Evolutionary conservation across 2,888 invertebrate genomes (phyloP).

Genomic region (Tethea ocularis): DNA sequence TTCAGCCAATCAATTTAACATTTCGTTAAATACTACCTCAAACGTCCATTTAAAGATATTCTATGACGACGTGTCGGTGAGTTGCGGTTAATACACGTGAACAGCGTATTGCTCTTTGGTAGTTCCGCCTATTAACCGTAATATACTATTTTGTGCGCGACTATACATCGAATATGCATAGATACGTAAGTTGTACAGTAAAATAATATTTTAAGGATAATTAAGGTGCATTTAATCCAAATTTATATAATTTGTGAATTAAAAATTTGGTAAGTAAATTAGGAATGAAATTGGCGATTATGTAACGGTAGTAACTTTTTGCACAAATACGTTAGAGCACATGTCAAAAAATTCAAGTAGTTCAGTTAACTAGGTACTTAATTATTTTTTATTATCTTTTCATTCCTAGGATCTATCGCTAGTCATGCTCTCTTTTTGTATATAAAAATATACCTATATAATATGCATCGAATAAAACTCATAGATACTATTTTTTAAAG

Average conservation of each 20-base stretch:
- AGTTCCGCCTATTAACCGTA: no score
- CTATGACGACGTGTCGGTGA: constrained; percentile 10
- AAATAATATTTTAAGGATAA: constrained; percentile 64
- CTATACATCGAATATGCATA: constrained; percentile 38
- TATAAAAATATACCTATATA: no score
- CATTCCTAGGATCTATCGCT: constrained; percentile 12
- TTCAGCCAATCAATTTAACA: constrained; percentile 17
- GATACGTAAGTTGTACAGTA: constrained; percentile 76
- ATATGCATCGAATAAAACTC: no score
- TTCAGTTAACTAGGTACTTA: constrained; percentile 12
- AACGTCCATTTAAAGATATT: constrained; percentile 25
- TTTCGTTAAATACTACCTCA: constrained; percentile 20
- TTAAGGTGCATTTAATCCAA: constrained; percentile 30
- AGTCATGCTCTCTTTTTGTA: constrained; percentile 24
- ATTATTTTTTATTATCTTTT: constrained; percentile 15
- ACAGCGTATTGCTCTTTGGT: no score
- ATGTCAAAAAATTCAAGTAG: background rate
- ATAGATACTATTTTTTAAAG: no score
- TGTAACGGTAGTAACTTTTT: constrained; percentile 6
- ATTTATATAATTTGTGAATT: background rate
- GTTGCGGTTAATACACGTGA: no score
- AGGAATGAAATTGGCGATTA: background rate
- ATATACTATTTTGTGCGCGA: constrained; percentile 5
- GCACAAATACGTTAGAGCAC: constrained; percentile 16
- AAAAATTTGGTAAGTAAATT: background rate